Evolutionary conservation across 2,113 vertebrate species (phyloP).

Genomic region (Hippocampus mohnikei): DNA sequence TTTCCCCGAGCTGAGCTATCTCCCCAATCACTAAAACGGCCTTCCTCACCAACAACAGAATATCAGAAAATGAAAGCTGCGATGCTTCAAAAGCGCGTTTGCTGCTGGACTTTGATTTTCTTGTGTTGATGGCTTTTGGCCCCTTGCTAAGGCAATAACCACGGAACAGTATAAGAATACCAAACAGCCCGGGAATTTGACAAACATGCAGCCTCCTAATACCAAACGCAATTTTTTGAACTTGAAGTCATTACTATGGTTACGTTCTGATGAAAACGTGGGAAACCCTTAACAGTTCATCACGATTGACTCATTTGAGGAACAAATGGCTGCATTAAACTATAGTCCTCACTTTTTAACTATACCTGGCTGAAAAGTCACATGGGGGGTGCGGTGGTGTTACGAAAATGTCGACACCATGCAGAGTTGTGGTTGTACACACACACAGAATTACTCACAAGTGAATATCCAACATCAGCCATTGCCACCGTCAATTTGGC

Average conservation of each 20-base stretch:
- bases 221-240: not conserved
- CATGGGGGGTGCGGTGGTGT: no score
- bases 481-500: slow-evolving; percentile 37
- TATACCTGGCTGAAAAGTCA: no score
- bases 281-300: not conserved
- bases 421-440: slow-evolving; percentile 11
- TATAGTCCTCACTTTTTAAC: not conserved
- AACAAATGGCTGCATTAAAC: not conserved
- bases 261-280: not conserved
- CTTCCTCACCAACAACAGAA: slow-evolving; percentile 19
- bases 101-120: slow-evolving; percentile 35
- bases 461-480: slow-evolving; percentile 29
- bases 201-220: not conserved
- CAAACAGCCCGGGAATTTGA: slow-evolving; percentile 29
- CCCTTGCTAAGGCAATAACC: slow-evolving; percentile 38
- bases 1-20: slow-evolving; percentile 27
- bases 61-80: slow-evolving; percentile 36
- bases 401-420: not conserved
- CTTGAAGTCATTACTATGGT: not conserved
- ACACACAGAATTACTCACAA: slow-evolving; percentile 10
- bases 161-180: slow-evolving; percentile 25
- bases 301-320: not conserved
- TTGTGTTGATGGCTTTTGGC: slow-evolving; percentile 52
- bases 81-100: slow-evolving; percentile 30
- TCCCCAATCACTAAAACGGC: slow-evolving; percentile 26